Evolutionary conservation across 1,140 invertebrate species (phyloP), one percentile per base, ranked within the genome.

Genomic region (Rhagoletis zephyria): DNA sequence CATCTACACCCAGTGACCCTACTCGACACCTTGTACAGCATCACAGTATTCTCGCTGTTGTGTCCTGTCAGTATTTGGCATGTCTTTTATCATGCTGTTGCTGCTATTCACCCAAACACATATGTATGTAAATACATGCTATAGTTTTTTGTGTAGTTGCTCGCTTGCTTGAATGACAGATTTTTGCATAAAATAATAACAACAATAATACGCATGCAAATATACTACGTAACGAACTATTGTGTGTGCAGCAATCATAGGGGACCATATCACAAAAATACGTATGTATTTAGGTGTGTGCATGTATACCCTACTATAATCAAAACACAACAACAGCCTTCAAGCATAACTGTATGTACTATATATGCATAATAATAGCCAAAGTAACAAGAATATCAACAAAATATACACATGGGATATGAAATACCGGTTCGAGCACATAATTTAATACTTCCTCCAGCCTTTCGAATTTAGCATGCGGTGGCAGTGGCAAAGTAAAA

Each of bases 111-210:
- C 5, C 61, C n/a, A 16, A 56, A 56, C 56, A 6, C 64, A 67
- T 67, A 42, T 74, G 67, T 74, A 74, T 74, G 40, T 45, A 42
- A 74, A 30, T 45, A 74, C 45, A 74, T 74, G 16, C 40, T 48
- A 12, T 74, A 74, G 67, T 48, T 74, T 40, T 67, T 67, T 40
- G 40, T 48, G 40, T 74, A 56, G 40, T 45, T 74, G 12, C 14
- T 42, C 67, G 67, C 67, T 74, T 40, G 45, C 48, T 81, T 81
- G 74, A 81, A 81, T 81, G 48, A 56, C 45, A 81, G 74, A 81
- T 81, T 81, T 81, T 81, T 81, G 74, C 74, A 81, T 81, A 81
- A 56, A n/a, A 81, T 30, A 51, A 81, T 81, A 59, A 56, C 74
- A 30, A 59, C 74, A 81, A 81, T 81, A 30, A 19, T 59, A 81